These are phyloP conservation scores for Pituophis catenifer DNA, from an alignment of 2,113 vertebrate species.

Conservation along the genomic window DNA sequence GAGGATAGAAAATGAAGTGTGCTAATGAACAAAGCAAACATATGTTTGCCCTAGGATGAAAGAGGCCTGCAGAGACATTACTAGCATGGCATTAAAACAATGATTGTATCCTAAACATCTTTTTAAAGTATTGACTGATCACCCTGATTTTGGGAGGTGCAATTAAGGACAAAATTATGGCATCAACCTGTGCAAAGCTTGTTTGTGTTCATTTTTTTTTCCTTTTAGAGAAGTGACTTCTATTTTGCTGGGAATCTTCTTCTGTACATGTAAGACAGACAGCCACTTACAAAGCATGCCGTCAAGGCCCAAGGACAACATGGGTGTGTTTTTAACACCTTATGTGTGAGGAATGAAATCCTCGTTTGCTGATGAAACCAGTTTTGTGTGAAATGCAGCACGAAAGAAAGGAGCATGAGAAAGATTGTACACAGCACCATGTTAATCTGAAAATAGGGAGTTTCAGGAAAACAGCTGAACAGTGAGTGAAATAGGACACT, in stretches of 20 bases:
- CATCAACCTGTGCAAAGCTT: not conserved
- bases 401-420: not conserved
- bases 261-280: not conserved
- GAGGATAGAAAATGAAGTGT: not conserved
- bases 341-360: not conserved
- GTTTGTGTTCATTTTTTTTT: not conserved
- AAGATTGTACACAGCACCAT: not conserved
- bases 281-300: not conserved
- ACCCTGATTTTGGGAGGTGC: not conserved
- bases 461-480: not conserved
- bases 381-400: not conserved
- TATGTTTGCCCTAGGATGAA: not conserved
- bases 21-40: not conserved
- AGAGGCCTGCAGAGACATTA: not conserved
- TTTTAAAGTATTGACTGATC: not conserved
- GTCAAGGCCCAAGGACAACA: not conserved
- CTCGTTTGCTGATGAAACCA: not conserved
- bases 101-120: not conserved
- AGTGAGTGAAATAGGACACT: not conserved
- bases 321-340: not conserved
- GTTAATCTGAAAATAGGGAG: not conserved
- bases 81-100: not conserved
- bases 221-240: not conserved
- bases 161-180: not conserved
- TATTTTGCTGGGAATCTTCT: not conserved